These are phyloP conservation scores for Scaptomyza pallida DNA, from an alignment of 1,140 invertebrate genomes.

Conservation along the genomic window DNA sequence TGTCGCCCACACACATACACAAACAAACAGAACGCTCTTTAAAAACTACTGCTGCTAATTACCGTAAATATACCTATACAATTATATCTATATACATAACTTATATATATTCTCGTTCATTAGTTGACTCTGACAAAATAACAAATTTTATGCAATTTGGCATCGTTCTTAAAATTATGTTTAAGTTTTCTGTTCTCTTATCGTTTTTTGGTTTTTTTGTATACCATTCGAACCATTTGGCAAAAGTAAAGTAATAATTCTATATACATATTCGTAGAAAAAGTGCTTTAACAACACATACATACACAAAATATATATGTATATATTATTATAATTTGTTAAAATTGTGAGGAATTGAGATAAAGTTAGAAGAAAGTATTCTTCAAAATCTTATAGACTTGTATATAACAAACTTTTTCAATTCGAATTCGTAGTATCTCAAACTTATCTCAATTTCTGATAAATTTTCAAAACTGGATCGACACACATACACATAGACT, in stretches of 20 bases:
- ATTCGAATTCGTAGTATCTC: too few relatives aligned
- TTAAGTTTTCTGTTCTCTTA: slow-evolving; percentile 22
- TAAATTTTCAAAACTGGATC: slow-evolving; percentile 1
- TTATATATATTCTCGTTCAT: slow-evolving; percentile 42
- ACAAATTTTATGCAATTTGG: slow-evolving; percentile 32
- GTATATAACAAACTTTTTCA: background rate
- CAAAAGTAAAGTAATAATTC: slow-evolving; percentile 33
- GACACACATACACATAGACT: slow-evolving; percentile 2
- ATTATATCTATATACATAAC: slow-evolving; percentile 32
- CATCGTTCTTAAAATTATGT: slow-evolving; percentile 25
- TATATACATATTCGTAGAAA: slow-evolving; percentile 19
- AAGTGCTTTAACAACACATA: slow-evolving; percentile 17
- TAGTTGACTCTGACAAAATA: slow-evolving; percentile 33
- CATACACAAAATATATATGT: background rate
- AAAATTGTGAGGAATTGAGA: slow-evolving; percentile 50
- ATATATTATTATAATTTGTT: background rate
- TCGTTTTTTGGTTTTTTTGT: slow-evolving; percentile 5
- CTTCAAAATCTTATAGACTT: background rate
- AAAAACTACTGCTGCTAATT: slow-evolving; percentile 26
- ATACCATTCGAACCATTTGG: slow-evolving; percentile 29
- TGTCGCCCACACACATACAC: slow-evolving; percentile 35
- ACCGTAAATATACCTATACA: slow-evolving; percentile 23
- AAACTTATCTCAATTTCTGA: slow-evolving; percentile 9
- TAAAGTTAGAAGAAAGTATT: slow-evolving; percentile 6
- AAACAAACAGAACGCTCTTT: slow-evolving; percentile 30